Percentiles rank a stretch among this genome's conserved stretches.
These are phyloP conservation scores for Amblyopsis hoosieri DNA, from an alignment of 2,797 vertebrate genomes.

Conservation along the genomic window DNA sequence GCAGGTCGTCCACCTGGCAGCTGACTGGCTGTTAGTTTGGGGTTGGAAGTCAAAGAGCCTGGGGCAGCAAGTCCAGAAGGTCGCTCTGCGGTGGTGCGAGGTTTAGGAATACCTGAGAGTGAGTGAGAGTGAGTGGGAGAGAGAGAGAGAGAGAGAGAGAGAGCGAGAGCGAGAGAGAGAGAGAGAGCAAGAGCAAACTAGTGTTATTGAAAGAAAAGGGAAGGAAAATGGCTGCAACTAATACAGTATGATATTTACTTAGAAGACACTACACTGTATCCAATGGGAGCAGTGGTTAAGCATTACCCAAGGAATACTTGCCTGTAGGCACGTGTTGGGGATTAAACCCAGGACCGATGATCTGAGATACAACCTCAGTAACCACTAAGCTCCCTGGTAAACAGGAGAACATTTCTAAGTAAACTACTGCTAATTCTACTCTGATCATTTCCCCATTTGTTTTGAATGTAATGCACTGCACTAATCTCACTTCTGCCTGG, in stretches of 20 bases:
- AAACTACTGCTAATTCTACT: not conserved
- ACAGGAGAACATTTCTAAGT: no score
- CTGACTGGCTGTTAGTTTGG: slow-evolving; percentile 55
- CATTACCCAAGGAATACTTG: not conserved
- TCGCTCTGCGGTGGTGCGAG: slow-evolving; percentile 44
- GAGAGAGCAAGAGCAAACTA: not conserved
- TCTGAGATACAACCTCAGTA: no score
- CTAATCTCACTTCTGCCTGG: no score
- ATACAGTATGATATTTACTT: not conserved
- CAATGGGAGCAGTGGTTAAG: not conserved
- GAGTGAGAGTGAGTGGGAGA: not conserved
- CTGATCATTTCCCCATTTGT: not conserved
- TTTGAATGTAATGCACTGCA: no score
- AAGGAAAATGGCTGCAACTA: not conserved
- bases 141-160: not conserved
- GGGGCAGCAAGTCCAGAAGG: not conserved
- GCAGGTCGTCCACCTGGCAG: slow-evolving; percentile 24
- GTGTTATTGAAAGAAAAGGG: not conserved
- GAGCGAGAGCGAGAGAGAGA: not conserved
- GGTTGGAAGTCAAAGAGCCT: slow-evolving; percentile 30
- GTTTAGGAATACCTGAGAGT: slow-evolving; percentile 66
- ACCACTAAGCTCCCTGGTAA: no score
- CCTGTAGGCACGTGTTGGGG: no score
- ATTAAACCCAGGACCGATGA: no score
- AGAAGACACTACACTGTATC: not conserved